phyloP scores from a whole-genome alignment of 2,888 invertebrate species.

The Diloba caeruleocephala region DNA sequence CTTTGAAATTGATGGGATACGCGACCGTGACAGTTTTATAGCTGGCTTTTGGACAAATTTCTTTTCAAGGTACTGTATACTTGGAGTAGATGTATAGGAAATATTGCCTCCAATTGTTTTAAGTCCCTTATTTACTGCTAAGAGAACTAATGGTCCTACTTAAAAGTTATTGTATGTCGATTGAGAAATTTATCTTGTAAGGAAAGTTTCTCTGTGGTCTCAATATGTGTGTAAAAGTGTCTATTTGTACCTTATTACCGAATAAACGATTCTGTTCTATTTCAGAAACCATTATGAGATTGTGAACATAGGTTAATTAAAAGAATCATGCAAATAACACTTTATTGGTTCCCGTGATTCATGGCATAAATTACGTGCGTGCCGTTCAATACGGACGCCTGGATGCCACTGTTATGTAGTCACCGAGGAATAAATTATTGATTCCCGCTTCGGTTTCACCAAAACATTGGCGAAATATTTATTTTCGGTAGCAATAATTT shows the following conservation, averaged over 20 bases:
- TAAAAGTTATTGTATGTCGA: background rate
- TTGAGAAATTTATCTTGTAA: no score
- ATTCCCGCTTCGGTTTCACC: slow-evolving; percentile 14
- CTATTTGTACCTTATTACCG: no score
- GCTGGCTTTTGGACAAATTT: slow-evolving; percentile 45
- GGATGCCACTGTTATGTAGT: slow-evolving; percentile 33
- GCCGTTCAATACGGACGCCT: no score
- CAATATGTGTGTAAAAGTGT: no score
- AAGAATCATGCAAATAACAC: slow-evolving; percentile 29
- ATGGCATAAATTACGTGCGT: slow-evolving; percentile 33
- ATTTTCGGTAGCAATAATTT: slow-evolving; percentile 45
- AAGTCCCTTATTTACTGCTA: slow-evolving; percentile 23
- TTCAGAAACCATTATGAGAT: slow-evolving; percentile 1
- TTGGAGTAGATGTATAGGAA: slow-evolving; percentile 28
- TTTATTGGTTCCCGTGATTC: slow-evolving; percentile 20
- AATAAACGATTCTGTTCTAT: no score
- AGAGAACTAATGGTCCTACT: slow-evolving; percentile 12
- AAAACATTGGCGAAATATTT: slow-evolving; percentile 42
- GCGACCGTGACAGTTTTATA: slow-evolving; percentile 53
- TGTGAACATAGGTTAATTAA: slow-evolving; percentile 21
- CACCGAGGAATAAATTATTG: slow-evolving; percentile 43
- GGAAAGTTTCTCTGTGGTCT: no score
- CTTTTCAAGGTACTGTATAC: slow-evolving; percentile 35
- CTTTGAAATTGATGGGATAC: slow-evolving; percentile 54
- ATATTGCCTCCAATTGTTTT: slow-evolving; percentile 22